Percentiles rank a stretch among this genome's conserved stretches.
Conservation (phyloP, 2,113 vertebrate species). For the Ceyx margarethae region DNA sequence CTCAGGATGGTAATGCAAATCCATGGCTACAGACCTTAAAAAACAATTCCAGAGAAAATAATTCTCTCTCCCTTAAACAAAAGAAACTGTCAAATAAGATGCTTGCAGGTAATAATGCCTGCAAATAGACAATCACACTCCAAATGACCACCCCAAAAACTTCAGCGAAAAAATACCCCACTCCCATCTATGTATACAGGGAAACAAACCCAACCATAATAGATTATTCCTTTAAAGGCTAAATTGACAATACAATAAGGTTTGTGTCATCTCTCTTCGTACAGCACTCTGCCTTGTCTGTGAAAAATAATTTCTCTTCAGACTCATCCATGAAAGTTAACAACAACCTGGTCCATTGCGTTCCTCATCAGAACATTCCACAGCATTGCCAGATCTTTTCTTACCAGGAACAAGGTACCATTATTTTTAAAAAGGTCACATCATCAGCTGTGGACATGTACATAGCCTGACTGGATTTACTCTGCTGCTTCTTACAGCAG, state of each 20-base stretch:
- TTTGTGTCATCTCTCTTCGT: neutral
- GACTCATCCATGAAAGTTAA: constrained; percentile 8
- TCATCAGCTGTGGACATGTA: neutral
- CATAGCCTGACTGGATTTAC: neutral
- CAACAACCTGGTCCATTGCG: constrained; percentile 1
- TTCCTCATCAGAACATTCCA: constrained; percentile 57
- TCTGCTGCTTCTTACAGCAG: neutral
- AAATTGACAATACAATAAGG: neutral
- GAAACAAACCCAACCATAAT: neutral
- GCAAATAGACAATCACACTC: neutral
- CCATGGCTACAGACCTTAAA: neutral
- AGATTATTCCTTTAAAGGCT: neutral
- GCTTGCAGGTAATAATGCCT: neutral
- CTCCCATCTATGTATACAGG: neutral
- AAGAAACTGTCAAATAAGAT: neutral
- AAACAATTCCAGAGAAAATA: neutral
- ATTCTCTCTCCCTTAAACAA: neutral
- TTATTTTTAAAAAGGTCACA: neutral
- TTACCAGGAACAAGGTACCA: neutral
- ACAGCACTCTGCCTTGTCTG: neutral
- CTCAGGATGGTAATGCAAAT: neutral
- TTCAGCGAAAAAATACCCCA: neutral
- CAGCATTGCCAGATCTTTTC: neutral
- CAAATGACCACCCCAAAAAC: neutral
- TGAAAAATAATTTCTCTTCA: constrained; percentile 36